Base-by-base conservation (phyloP, 2,113 vertebrate genomes). In the Clarias macrocephalus region DNA sequence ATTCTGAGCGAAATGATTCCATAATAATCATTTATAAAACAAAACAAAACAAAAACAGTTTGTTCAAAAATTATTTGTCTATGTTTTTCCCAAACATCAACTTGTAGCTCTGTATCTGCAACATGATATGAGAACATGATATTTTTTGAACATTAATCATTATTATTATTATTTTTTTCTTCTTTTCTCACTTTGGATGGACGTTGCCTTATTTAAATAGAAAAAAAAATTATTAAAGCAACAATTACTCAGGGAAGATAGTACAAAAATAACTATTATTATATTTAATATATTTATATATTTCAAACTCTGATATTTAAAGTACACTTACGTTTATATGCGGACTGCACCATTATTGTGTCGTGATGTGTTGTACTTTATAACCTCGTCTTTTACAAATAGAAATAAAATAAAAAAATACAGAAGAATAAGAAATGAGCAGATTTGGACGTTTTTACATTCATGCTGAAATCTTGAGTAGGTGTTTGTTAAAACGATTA, bases 201-300 rank as follows among this genome's bases (percentile, higher is more conserved):
- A 70, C 80, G 77, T 60, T 21, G 28, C 9, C 3, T 59, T 33
- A 21, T 59, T 33, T 80, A 80, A 59, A 59, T 59, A 33, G 54
- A 80, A 59, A 30, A 37, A 15, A 18, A 68, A 16, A 68, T n/a
- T 75, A 65, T 28, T n/a, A 80, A 84, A 65, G 54, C 33, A 79
- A 18, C 2, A 28, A 6, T 75, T 52, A 80, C 48, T 85, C 8
- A 73, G 57, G 62, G 82, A 52, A 86, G 52, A 66, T 56, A 70
- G 52, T 86, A 89, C 76, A 90, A 90, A 90, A 90, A 89, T 89
- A 90, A 73, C 54, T 68, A 59, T 68, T 15, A 52, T 79, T 63
- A 83, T 73, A 63, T 83, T 82, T 82, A 87, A 48, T 21, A 87
- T 73, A 63, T 48, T 48, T 48, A 48, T 84, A 62, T 54, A 23